Evolutionary conservation across 2,797 vertebrate species (phyloP), one percentile per base, ranked within the genome.

Genomic region (Galago senegalensis): DNA sequence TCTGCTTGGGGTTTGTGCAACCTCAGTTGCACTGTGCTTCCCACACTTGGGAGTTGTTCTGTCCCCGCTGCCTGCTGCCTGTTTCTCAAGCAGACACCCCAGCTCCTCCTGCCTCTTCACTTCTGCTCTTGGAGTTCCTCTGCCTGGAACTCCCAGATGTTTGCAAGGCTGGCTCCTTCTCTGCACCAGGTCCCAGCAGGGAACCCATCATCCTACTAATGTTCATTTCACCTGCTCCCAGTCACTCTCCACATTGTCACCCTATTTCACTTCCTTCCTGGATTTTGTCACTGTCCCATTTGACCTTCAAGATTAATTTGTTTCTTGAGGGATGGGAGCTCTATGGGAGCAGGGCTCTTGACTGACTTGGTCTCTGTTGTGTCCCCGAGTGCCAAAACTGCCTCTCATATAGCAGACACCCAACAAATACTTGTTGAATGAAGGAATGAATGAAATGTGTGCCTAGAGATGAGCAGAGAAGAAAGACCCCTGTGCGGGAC

Each of bases 121-220:
- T n/a, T 90, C 69, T 94, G 82, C 85, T 61, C 56, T 89, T 13
- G 23, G 31, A 80, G 27, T 43, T 63, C 43, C 84, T 87, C 53
- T 60, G 34, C 58, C 29, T 14, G 3, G 53, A 63, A 31, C 3
- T 46, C 85, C 21, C 84, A n/a, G 27, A 25, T 60, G 0, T 20
- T 73, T 37, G 37, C 25, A 76, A 46, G 12, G 18, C 67, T 56
- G 69, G n/a, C 29, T 84, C 56, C 90, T 87, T 49, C 53, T 43
- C 31, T 16, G 25, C 21, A 8, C 70, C 58, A 12, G 11, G 29
- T 29, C 46, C 67, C 49, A 8, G 31, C n/a, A 67, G 27, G 43
- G 53, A 58, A 56, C 29, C 73, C 49, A 23, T 29, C 25, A 10
- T 76, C 12, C 17, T 18, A 7, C 60, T 40, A 1, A 2, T 2